Evolutionary conservation across 1,140 invertebrate species (phyloP).

Genomic region (Drosophila sechellia): DNA sequence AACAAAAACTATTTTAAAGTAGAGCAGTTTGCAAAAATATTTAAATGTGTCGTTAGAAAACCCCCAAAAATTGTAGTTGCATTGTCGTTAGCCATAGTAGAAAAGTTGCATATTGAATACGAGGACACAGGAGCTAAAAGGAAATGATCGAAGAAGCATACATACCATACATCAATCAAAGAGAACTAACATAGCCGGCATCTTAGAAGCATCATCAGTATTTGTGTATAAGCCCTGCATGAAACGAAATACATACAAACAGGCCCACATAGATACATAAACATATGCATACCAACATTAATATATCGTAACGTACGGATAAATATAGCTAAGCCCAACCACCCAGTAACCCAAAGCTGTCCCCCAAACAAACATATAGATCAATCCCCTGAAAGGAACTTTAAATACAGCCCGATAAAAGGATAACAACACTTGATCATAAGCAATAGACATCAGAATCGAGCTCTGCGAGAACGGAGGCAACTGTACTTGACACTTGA

Average conservation of each 20-base stretch:
- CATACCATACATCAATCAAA: constrained; percentile 78
- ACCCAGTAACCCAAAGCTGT: constrained; percentile 8
- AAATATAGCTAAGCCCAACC: constrained; percentile 37
- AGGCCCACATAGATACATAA: constrained; percentile 56
- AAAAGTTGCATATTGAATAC: constrained; percentile 35
- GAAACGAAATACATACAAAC: constrained; percentile 56
- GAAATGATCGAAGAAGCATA: constrained; percentile 53
- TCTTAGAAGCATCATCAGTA: constrained; percentile 72
- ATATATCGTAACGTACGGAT: constrained; percentile 45
- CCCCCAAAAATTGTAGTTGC: constrained; percentile 71
- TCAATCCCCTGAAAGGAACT: constrained; percentile 27
- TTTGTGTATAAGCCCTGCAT: constrained; percentile 75
- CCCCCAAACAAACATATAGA: constrained; percentile 7
- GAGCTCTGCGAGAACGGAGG: constrained; percentile 35
- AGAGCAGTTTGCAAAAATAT: constrained; percentile 78
- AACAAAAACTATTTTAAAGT: constrained; percentile 78
- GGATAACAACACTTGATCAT: constrained; percentile 56
- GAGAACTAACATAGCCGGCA: constrained; percentile 55
- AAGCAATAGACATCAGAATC: constrained; percentile 39
- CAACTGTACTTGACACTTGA: constrained; percentile 22
- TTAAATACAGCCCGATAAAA: constrained; percentile 42
- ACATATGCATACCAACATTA: constrained; percentile 54
- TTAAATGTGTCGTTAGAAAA: constrained; percentile 80
- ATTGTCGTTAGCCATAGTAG: constrained; percentile 79
- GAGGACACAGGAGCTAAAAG: constrained; percentile 1